Percentiles rank a stretch among this genome's conserved stretches.
Evolutionary conservation across 2,888 invertebrate genomes (phyloP).

Genomic region (Ommatoiulus sabulosus): DNA sequence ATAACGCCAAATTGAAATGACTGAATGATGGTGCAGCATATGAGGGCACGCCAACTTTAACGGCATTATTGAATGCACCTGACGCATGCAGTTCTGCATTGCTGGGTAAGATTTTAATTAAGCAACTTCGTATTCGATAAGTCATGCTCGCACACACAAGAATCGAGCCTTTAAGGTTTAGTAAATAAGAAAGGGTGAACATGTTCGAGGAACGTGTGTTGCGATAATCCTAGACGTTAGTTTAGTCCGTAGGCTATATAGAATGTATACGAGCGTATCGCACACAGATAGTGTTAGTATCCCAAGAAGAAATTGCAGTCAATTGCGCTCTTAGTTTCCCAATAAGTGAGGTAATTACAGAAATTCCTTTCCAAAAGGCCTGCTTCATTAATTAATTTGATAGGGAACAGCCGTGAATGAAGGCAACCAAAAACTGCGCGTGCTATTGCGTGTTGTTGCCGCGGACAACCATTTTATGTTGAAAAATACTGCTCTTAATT

Average conservation of each 20-base stretch:
- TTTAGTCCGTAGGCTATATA: not conserved
- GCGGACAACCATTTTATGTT: not conserved
- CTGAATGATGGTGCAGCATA: not conserved
- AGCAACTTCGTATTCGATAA: not conserved
- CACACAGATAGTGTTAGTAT: not conserved
- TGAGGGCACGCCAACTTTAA: not conserved
- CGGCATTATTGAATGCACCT: not conserved
- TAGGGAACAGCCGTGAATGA: conserved; percentile 21
- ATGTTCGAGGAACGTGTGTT: not conserved
- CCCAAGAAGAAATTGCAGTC: not conserved
- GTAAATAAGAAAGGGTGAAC: not conserved
- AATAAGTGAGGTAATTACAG: conserved; percentile 23
- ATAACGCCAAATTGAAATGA: not conserved
- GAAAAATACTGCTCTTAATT: not conserved
- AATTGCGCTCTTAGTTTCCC: not conserved
- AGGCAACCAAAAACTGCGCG: not conserved
- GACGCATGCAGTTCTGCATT: not conserved
- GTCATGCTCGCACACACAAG: not conserved
- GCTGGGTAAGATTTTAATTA: not conserved
- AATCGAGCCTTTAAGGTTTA: not conserved
- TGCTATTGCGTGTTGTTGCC: not conserved
- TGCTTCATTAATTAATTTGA: conserved; percentile 22
- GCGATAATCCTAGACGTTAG: not conserved
- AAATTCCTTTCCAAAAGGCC: not conserved
- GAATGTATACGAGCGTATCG: not conserved